Evolutionary conservation across 1,140 invertebrate species (phyloP).

Genomic region (Apis florea): DNA sequence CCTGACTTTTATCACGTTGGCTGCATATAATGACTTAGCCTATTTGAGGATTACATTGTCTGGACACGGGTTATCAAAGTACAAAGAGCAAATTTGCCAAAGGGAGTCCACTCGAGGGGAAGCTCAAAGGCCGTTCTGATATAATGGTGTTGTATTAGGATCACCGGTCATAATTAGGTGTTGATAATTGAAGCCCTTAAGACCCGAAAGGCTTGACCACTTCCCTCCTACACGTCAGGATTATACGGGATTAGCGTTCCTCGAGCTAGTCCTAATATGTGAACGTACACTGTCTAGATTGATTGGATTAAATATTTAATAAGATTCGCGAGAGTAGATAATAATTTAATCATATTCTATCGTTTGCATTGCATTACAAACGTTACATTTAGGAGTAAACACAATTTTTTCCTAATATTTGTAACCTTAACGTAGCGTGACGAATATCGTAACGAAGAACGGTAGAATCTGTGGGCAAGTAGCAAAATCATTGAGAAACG

Average conservation of each 20-base stretch:
- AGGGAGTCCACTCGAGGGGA: conserved; percentile 46
- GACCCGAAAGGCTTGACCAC: conserved; percentile 70
- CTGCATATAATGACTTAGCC: not conserved
- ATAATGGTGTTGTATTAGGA: conserved; percentile 70
- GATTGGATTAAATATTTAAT: conserved; percentile 34
- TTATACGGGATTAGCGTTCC: conserved; percentile 58
- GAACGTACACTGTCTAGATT: not conserved
- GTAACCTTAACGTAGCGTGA: not conserved
- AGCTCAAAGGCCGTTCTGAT: conserved; percentile 45
- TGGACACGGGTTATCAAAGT: conserved; percentile 31
- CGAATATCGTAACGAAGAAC: not conserved
- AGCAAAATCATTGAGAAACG: not conserved
- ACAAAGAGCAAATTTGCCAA: conserved; percentile 64
- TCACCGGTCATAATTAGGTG: conserved; percentile 73
- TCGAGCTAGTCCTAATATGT: conserved; percentile 32
- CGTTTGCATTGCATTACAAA: not conserved
- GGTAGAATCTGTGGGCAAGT: not conserved
- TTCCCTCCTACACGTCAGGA: conserved; percentile 53
- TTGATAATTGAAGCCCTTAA: conserved; percentile 77
- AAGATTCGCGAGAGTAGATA: not conserved
- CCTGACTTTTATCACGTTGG: conserved; percentile 23
- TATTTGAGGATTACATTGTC: conserved; percentile 51
- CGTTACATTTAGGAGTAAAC: not conserved
- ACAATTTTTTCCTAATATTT: too few relatives aligned
- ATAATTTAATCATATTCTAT: conserved; percentile 11